These are phyloP conservation scores for Rhorus exstirpatorius DNA, from an alignment of 2,888 invertebrate genomes.

Conservation along the genomic window DNA sequence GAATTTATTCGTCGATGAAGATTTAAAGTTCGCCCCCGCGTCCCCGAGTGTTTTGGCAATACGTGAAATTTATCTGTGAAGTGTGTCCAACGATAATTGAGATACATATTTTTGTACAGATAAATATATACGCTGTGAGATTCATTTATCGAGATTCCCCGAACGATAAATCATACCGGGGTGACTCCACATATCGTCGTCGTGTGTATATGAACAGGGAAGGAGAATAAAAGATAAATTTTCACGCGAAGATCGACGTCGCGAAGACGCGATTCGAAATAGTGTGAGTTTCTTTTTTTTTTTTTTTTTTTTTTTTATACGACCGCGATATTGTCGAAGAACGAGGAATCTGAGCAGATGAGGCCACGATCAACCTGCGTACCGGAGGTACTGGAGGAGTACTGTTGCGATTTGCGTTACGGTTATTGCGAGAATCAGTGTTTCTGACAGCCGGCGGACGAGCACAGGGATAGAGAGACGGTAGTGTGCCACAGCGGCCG, in stretches of 20 bases:
- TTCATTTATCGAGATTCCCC: too few species aligned
- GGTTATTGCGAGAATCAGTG: slow-evolving; percentile 81
- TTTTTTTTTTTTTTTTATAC: slow-evolving; percentile 2
- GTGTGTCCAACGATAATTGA: slow-evolving; percentile 44
- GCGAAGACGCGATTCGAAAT: too few species aligned
- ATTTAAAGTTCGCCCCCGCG: slow-evolving; percentile 60
- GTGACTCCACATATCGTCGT: too few species aligned
- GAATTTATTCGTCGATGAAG: slow-evolving; percentile 56
- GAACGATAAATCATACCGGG: too few species aligned
- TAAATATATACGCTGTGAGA: too few species aligned
- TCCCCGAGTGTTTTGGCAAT: slow-evolving; percentile 57
- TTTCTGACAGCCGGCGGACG: slow-evolving; percentile 83
- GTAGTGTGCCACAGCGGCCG: slow-evolving; percentile 85
- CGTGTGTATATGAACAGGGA: too few species aligned
- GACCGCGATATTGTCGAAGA: slow-evolving; percentile 44
- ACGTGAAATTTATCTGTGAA: slow-evolving; percentile 66
- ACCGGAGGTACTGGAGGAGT: slow-evolving; percentile 82
- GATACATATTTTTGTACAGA: not conserved
- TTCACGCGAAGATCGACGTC: too few species aligned
- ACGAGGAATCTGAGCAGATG: slow-evolving; percentile 79
- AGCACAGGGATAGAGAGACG: slow-evolving; percentile 82
- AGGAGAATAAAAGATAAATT: too few species aligned
- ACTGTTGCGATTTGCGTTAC: slow-evolving; percentile 79
- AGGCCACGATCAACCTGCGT: slow-evolving; percentile 83
- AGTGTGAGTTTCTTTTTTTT: too few species aligned